Conservation (phyloP, 2,888 invertebrate species). For the Nyleta sp. region DNA sequence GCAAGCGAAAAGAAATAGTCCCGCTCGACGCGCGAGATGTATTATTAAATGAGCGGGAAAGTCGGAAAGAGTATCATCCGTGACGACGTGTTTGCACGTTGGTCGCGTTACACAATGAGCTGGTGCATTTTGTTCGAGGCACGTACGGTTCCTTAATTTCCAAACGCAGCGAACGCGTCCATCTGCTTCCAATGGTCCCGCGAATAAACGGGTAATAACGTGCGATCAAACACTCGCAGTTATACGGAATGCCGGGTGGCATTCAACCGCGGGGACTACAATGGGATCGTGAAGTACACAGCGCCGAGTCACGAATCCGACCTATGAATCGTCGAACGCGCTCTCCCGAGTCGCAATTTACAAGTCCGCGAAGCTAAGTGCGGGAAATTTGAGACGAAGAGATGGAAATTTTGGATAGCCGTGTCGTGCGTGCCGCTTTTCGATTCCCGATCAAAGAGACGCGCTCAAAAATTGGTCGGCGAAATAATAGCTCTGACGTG, state of each 20-base stretch:
- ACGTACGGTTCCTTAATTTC: slow-evolving; percentile 52
- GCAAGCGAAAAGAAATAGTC: slow-evolving; percentile 46
- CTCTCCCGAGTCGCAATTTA: slow-evolving; percentile 31
- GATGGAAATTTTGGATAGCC: slow-evolving; percentile 26
- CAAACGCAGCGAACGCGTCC: slow-evolving; percentile 45
- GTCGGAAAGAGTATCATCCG: slow-evolving; percentile 58
- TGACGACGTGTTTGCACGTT: slow-evolving; percentile 38
- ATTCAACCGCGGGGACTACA: slow-evolving; percentile 57
- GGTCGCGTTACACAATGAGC: slow-evolving; percentile 33
- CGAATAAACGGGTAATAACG: slow-evolving; percentile 52
- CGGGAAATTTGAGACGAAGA: slow-evolving; percentile 16
- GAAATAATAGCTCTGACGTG: too few relatives aligned
- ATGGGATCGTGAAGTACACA: slow-evolving; percentile 53
- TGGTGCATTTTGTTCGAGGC: slow-evolving; percentile 23
- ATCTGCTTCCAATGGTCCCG: slow-evolving; percentile 36
- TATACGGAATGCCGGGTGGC: slow-evolving; percentile 45
- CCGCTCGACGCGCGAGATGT: slow-evolving; percentile 31
- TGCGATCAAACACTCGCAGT: slow-evolving; percentile 42
- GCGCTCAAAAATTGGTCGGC: too few relatives aligned
- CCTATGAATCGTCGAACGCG: slow-evolving; percentile 54
- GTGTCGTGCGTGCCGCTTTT: background rate
- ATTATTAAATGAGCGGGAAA: slow-evolving; percentile 58
- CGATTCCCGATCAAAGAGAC: background rate
- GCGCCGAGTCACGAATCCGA: slow-evolving; percentile 64
- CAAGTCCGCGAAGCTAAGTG: slow-evolving; percentile 27